Percentiles rank a stretch among this genome's conserved stretches.
Conservation (phyloP, 2,113 vertebrate species). For the Turnix velox region DNA sequence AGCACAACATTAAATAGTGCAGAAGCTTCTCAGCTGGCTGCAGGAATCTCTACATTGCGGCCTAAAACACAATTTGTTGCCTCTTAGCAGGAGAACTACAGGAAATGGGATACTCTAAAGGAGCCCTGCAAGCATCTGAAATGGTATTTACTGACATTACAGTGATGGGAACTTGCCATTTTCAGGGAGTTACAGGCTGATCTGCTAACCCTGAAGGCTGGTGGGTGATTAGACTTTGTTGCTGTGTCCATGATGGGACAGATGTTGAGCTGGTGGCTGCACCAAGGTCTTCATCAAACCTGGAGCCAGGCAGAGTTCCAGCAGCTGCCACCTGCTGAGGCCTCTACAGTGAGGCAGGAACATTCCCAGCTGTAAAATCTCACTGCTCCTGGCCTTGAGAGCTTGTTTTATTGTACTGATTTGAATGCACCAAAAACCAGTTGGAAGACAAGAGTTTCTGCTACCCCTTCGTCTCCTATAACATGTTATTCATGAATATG, state of each 20-base stretch:
- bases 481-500: neutral
- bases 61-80: neutral
- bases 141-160: neutral
- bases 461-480: neutral
- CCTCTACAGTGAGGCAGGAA: neutral
- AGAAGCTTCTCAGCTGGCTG: neutral
- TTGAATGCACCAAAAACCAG: neutral
- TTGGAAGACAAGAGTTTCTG: neutral
- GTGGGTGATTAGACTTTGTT: neutral
- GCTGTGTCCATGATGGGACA: neutral
- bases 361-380: neutral
- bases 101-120: neutral
- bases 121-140: neutral
- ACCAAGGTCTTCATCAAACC: neutral
- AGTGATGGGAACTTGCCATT: neutral
- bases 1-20: neutral
- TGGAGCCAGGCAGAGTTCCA: neutral
- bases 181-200: neutral
- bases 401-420: neutral
- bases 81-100: neutral
- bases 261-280: neutral
- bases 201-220: neutral
- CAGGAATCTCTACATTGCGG: neutral
- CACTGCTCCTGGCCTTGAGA: neutral
- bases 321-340: neutral